Evolutionary conservation across 2,888 invertebrate species (phyloP).

Genomic region (Lucinisca nassula): DNA sequence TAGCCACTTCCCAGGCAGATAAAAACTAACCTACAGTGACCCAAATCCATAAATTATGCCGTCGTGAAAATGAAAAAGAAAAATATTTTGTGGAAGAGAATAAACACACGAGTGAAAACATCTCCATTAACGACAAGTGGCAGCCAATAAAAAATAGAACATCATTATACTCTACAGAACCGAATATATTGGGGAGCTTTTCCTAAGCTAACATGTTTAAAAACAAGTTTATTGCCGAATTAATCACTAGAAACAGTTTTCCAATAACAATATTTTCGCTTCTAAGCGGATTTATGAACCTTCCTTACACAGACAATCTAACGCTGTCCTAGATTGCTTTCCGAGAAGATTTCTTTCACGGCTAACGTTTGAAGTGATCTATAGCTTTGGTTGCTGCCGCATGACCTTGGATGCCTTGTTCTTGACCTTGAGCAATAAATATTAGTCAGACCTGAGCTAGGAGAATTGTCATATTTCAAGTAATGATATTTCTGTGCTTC

Average conservation of each 20-base stretch:
- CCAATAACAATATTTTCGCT: not conserved
- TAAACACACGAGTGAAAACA: not conserved
- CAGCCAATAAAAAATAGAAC: not conserved
- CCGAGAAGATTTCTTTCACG: not conserved
- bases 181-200: not conserved
- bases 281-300: not conserved
- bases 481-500: not conserved
- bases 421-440: not conserved
- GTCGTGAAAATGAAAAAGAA: no score
- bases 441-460: not conserved
- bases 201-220: not conserved
- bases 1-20: no score
- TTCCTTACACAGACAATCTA: not conserved
- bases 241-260: not conserved
- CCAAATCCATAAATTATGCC: no score
- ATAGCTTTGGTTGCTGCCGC: not conserved
- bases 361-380: not conserved
- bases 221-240: constrained; percentile 1
- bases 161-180: not conserved
- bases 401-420: not conserved
- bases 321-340: not conserved
- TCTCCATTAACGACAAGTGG: not conserved
- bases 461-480: not conserved
- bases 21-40: no score
- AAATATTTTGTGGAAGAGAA: no score